phyloP scores from a whole-genome alignment of 2,888 invertebrate genomes.

The Aradus depressus region DNA sequence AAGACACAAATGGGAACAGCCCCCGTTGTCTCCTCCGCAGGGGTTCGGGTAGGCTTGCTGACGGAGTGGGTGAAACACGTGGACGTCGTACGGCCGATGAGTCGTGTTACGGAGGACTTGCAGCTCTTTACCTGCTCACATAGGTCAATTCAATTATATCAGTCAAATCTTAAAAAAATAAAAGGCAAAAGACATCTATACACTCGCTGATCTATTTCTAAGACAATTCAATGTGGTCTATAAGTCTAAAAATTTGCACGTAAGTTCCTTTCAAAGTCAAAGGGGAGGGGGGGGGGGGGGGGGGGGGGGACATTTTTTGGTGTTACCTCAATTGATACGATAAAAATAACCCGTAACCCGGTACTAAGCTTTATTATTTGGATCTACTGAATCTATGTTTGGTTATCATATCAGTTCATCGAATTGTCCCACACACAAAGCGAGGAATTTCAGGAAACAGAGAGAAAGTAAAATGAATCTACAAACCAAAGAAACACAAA shows the following conservation, averaged over 20 bases:
- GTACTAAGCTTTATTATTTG: no score
- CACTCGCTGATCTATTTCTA: background rate
- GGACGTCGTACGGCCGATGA: constrained; percentile 88
- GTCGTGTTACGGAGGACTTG: constrained; percentile 75
- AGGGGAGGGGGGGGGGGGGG: no score
- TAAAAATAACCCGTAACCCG: no score
- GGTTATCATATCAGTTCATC: no score
- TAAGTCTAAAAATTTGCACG: background rate
- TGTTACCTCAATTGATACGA: no score
- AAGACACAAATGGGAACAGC: constrained; percentile 90
- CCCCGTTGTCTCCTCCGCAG: constrained; percentile 84
- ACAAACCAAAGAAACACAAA: no score
- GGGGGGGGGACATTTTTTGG: no score
- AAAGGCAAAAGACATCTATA: background rate
- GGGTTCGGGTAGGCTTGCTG: constrained; percentile 81
- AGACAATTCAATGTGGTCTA: no score
- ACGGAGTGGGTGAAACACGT: constrained; percentile 78
- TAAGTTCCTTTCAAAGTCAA: background rate
- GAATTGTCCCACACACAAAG: background rate
- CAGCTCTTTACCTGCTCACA: constrained; percentile 50
- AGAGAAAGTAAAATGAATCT: background rate
- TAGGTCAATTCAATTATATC: background rate
- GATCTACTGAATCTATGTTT: no score
- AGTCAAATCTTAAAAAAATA: background rate
- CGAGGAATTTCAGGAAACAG: background rate